Evolutionary conservation across 2,797 vertebrate genomes (phyloP).

Genomic region (Amphiprion clarkii): DNA sequence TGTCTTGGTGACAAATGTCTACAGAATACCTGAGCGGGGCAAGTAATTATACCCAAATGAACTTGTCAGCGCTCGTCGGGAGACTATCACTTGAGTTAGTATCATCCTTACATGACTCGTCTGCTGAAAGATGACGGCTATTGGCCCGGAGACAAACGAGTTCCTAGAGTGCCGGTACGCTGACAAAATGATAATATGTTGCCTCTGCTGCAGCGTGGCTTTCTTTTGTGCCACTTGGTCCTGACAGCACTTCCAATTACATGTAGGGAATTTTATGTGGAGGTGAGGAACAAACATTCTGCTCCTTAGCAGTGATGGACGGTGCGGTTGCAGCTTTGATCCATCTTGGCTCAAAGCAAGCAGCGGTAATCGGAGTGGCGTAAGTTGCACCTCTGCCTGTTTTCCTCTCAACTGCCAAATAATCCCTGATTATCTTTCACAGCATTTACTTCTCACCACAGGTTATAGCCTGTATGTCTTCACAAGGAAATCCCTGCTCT

Average conservation of each 20-base stretch:
- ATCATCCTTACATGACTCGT: constrained; percentile 59
- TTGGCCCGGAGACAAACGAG: constrained; percentile 63
- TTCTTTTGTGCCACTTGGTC: constrained; percentile 31
- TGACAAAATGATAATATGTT: constrained; percentile 70
- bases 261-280: constrained; percentile 25
- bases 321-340: constrained; percentile 23
- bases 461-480: not conserved
- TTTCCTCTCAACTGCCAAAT: constrained; percentile 30
- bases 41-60: constrained; percentile 81
- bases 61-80: constrained; percentile 72
- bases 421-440: constrained; percentile 27
- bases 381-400: constrained; percentile 23
- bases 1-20: constrained; percentile 74
- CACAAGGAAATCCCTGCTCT: not conserved
- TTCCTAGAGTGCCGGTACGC: constrained; percentile 46
- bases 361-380: constrained; percentile 5
- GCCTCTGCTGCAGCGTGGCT: constrained; percentile 23
- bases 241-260: constrained; percentile 47
- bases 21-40: constrained; percentile 73
- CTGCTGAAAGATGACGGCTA: constrained; percentile 55
- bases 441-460: constrained; percentile 22
- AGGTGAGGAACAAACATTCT: constrained; percentile 19
- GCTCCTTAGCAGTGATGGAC: constrained; percentile 51
- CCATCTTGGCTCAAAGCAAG: constrained; percentile 30
- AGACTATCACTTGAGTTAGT: constrained; percentile 66